Percentiles rank a stretch among this genome's conserved stretches.
Evolutionary conservation across 1,140 invertebrate species (phyloP).

Genomic region (Cephus cinctus): DNA sequence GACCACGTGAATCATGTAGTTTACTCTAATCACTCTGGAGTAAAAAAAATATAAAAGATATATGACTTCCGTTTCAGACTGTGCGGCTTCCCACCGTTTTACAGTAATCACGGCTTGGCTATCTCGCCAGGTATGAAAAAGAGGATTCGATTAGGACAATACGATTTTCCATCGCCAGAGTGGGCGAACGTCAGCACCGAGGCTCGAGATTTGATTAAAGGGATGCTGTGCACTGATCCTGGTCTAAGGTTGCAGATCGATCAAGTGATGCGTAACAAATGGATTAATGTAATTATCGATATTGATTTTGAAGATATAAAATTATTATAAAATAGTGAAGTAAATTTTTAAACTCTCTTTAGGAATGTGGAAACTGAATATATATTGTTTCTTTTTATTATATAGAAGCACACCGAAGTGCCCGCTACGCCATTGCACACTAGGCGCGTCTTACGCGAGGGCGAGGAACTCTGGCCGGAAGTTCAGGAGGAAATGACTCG

Average conservation of each 20-base stretch:
- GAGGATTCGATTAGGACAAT: conserved; percentile 92
- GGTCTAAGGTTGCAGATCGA: conserved; percentile 86
- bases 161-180: conserved; percentile 94
- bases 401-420: conserved; percentile 80
- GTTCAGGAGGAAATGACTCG: conserved; percentile 98
- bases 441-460: conserved; percentile 81
- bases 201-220: conserved; percentile 93
- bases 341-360: neutral
- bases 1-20: too few relatives aligned
- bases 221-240: conserved; percentile 92
- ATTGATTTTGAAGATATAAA: conserved; percentile 13
- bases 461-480: conserved; percentile 91
- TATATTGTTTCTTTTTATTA: conserved; percentile 26
- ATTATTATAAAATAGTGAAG: neutral
- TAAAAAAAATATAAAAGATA: too few relatives aligned
- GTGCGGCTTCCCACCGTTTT: conserved; percentile 98
- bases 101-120: conserved; percentile 93
- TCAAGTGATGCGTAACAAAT: conserved; percentile 86
- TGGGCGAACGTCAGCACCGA: conserved; percentile 93
- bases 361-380: neutral
- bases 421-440: conserved; percentile 93
- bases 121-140: conserved; percentile 99
- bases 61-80: conserved; percentile 66
- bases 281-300: conserved; percentile 77
- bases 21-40: too few relatives aligned